Percentiles rank a stretch among this genome's conserved stretches.
Evolutionary conservation across 2,797 vertebrate species (phyloP).

Genomic region (Molothrus ater): DNA sequence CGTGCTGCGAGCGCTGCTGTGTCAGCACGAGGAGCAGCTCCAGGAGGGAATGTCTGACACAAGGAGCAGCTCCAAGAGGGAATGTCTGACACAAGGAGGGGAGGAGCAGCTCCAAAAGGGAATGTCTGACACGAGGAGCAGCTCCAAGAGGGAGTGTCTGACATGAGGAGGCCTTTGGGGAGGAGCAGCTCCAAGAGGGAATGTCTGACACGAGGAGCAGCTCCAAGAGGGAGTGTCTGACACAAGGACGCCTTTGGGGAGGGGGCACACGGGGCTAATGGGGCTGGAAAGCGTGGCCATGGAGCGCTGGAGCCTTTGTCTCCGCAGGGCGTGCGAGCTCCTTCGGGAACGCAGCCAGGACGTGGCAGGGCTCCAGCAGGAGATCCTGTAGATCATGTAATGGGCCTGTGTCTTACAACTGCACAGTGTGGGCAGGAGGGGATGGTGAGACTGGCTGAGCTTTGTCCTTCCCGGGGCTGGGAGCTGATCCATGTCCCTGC

Average conservation of each 20-base stretch:
- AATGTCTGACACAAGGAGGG: too few relatives aligned
- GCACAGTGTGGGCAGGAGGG: background rate
- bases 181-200: too few relatives aligned
- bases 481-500: background rate
- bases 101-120: too few relatives aligned
- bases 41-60: background rate
- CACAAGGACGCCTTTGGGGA: background rate
- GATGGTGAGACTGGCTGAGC: background rate
- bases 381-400: slow-evolving; percentile 25
- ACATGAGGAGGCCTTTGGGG: background rate
- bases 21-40: background rate
- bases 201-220: too few relatives aligned
- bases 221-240: too few relatives aligned
- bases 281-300: background rate
- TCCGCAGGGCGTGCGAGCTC: background rate
- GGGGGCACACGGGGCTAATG: background rate
- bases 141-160: background rate
- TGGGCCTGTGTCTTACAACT: background rate
- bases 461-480: background rate
- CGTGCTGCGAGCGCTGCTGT: background rate
- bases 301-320: background rate
- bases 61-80: too few relatives aligned
- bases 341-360: background rate
- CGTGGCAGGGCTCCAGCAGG: background rate
- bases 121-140: background rate